Evolutionary conservation across 2,888 invertebrate genomes (phyloP).

Genomic region (Nasonia oneida): DNA sequence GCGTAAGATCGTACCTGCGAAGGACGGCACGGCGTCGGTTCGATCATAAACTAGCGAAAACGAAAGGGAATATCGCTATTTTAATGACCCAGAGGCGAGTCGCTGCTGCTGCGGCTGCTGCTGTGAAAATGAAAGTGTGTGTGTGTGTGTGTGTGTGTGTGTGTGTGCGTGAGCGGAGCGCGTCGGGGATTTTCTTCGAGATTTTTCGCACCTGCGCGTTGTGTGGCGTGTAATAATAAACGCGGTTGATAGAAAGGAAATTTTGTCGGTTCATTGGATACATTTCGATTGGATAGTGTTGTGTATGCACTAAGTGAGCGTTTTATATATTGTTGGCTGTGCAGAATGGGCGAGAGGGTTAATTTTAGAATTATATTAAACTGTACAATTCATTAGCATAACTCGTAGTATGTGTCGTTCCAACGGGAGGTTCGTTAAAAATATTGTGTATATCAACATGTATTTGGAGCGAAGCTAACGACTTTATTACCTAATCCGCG

Average conservation of each 20-base stretch:
- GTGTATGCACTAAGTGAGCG: neutral
- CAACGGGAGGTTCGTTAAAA: constrained; percentile 33
- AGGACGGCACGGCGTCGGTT: constrained; percentile 55
- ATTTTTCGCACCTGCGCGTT: constrained; percentile 7
- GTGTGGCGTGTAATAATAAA: constrained; percentile 4
- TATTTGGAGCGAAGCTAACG: constrained; percentile 47
- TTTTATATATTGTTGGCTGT: neutral
- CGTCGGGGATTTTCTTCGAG: constrained; percentile 38
- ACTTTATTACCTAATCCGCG: constrained; percentile 41
- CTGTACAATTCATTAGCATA: constrained; percentile 47
- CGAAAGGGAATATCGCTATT: constrained; percentile 60
- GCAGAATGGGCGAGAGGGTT: constrained; percentile 6
- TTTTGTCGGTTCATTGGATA: neutral
- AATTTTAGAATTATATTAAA: constrained; percentile 49
- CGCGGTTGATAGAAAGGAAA: neutral
- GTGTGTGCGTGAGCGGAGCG: neutral
- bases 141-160: neutral
- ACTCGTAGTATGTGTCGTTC: constrained; percentile 29
- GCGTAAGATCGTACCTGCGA: constrained; percentile 42
- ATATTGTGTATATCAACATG: constrained; percentile 51
- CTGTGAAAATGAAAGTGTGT: constrained; percentile 53
- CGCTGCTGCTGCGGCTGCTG: constrained; percentile 17
- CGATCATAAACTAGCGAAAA: constrained; percentile 50
- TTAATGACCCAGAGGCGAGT: constrained; percentile 52
- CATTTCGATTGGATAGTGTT: neutral